Base-by-base conservation (phyloP, 2,888 invertebrate species). In the Chalcosyrphus nemorum region DNA sequence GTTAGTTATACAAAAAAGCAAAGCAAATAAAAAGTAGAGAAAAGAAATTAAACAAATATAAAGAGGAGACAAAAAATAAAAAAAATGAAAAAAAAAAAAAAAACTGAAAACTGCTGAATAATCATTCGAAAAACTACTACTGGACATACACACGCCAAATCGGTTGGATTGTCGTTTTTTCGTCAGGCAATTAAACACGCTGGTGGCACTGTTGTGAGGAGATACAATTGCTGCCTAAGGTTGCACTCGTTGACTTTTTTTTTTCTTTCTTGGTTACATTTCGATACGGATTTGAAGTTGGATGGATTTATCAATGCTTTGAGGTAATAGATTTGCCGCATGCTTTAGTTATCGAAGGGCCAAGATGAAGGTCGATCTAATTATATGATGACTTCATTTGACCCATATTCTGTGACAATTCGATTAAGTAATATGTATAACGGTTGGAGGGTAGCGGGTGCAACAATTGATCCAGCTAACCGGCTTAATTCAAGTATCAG, bases 11-110 rank as follows among this genome's bases (percentile, higher is more conserved):
- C n/a, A n/a, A n/a, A n/a, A n/a, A n/a, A n/a, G n/a, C n/a, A n/a
- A n/a, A n/a, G n/a, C n/a, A n/a, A n/a, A n/a, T n/a, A n/a, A n/a
- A n/a, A n/a, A n/a, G n/a, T n/a, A n/a, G n/a, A 13, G 41, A 52
- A 43, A 35, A 63, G 54, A 63, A 63, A 54, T 63, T 52, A 74
- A 63, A 45, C 15, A 63, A 74, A 63, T 63, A 74, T 63, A 63
- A 74, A 74, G 54, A 32, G 52, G 54, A 63, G 54, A 74, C 63
- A 74, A 74, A 19, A 63, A 63, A 24, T 61, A 43, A 54, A 63
- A 43, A 45, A 63, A 52, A 47, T 13, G 15, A 19, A 7, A n/a
- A 38, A 2, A 11, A 21, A 15, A 32, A 15, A 24, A 56, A 3
- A 24, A 68, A 35, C 57, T 27, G 19, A 47, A 15, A 54, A 15